Conservation (phyloP, 2,888 invertebrate species). For the Lasioglossum villosulum region DNA sequence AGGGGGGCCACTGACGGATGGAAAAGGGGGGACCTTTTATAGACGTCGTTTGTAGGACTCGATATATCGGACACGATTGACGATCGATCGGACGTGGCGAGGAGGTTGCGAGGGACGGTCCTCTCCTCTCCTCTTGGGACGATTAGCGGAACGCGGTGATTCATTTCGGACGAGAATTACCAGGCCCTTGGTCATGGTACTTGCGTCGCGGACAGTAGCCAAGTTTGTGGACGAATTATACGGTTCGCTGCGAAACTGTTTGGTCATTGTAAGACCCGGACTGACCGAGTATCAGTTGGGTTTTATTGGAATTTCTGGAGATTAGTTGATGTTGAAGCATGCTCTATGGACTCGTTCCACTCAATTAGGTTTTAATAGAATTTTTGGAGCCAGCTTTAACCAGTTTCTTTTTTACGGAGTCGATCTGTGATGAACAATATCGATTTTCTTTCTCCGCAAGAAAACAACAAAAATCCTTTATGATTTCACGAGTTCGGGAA, state of each 20-base stretch:
- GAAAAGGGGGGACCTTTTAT: constrained; percentile 64
- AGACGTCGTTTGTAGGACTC: constrained; percentile 72
- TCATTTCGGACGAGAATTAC: constrained; percentile 9
- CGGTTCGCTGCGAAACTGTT: background rate
- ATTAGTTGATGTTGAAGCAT: background rate
- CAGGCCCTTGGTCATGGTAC: background rate
- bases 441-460: background rate
- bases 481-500: background rate
- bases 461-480: background rate
- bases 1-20: constrained; percentile 38
- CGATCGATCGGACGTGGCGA: constrained; percentile 56
- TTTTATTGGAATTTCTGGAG: background rate
- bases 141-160: constrained; percentile 15
- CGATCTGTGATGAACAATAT: too few species aligned
- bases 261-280: background rate
- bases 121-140: background rate
- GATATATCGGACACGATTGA: constrained; percentile 70
- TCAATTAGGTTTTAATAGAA: too few species aligned
- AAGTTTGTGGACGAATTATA: background rate
- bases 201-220: background rate
- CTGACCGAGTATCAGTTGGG: background rate
- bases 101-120: constrained; percentile 25
- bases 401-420: too few species aligned
- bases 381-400: too few species aligned
- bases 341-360: background rate